These are phyloP conservation scores for Mus spretus DNA, from an alignment of 2,797 vertebrate species.

Conservation along the genomic window DNA sequence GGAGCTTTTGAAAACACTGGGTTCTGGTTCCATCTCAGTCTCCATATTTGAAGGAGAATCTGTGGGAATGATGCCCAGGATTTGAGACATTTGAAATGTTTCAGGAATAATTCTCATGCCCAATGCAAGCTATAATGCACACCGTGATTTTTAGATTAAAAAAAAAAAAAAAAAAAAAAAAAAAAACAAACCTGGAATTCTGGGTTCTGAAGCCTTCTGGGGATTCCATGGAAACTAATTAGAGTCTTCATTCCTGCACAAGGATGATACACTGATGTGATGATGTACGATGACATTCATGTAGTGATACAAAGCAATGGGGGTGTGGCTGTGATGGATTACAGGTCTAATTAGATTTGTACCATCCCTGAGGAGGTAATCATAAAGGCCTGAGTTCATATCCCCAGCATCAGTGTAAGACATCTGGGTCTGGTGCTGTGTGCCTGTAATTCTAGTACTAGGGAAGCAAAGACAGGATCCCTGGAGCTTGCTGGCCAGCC, in stretches of 20 bases:
- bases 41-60: not conserved
- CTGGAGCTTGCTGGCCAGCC: not conserved
- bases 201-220: not conserved
- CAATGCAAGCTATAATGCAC: not conserved
- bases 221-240: not conserved
- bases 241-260: not conserved
- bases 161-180: not conserved
- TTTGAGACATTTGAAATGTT: slow-evolving; percentile 34
- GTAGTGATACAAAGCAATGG: not conserved
- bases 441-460: not conserved
- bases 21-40: not conserved
- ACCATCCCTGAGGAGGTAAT: not conserved
- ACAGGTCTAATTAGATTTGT: not conserved
- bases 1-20: slow-evolving; percentile 21
- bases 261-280: not conserved
- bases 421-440: too few relatives aligned
- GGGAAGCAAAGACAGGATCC: not conserved
- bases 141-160: not conserved
- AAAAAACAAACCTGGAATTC: not conserved
- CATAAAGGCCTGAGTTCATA: not conserved
- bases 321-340: not conserved
- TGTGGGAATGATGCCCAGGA: not conserved
- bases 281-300: not conserved
- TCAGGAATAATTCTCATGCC: not conserved
- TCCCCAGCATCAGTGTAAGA: not conserved